Base-by-base conservation (phyloP, 1,140 invertebrate species). In the Drosophila nigromelanica region DNA sequence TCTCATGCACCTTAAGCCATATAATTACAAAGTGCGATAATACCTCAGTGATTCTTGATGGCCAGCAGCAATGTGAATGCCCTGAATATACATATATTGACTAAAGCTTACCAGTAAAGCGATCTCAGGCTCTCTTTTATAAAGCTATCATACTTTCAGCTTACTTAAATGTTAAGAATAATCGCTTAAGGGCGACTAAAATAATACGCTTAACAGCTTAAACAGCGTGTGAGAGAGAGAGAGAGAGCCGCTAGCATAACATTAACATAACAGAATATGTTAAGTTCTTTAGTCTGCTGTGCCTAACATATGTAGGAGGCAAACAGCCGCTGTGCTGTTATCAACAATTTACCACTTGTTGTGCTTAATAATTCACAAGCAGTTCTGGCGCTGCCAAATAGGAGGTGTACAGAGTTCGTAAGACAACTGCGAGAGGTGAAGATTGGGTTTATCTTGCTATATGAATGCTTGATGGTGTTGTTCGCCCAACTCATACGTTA, bases 401-500 rank as follows among this genome's bases (percentile, higher is more conserved):
- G 48, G 8, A 33, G 35, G 5, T 8, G 21, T 3, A 4, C 2
- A 1, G 8, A 0, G 18, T 18, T 18, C 1, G 18, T 18, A 1
- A 18, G 2, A 18, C 18, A 1, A 2, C 1, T 18, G 79, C 83
- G 83, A 69, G 83, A 83, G 2, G 54, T 87, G 83, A 87, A 8
- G 83, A 87, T 87, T 89, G 83, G 83, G 83, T 54, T 56, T 39
- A 7, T 51, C 83, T 87, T n/a, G 83, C 79, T 14, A 51, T 30
- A 39, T 11, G 27, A 6, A 40, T 87, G 83, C 79, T 71, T 89
- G 83, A 87, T 14, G 76, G 83, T 62, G 52, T 47, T 89, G 83
- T 87, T 87, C 76, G 86, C 83, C 83, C 83, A 87, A 87, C 82
- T 50, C 12, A 76, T 54, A 83, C 47, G 83, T 87, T 87, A 87